Evolutionary conservation across 1,140 invertebrate genomes (phyloP).

Genomic region (Heterodera carotae): DNA sequence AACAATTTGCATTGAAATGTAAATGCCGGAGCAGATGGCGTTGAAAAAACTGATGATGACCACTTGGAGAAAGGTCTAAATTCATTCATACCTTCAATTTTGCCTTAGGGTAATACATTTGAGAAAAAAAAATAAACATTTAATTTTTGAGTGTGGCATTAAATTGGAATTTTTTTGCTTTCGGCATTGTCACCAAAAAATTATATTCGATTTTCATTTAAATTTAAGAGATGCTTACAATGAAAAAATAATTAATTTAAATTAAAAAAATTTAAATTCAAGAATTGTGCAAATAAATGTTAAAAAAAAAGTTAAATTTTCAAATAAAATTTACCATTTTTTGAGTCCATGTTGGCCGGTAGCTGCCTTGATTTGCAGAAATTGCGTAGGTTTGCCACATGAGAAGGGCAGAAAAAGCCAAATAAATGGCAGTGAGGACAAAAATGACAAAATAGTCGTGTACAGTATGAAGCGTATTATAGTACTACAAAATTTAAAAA

Average conservation of each 20-base stretch:
- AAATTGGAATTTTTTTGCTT: no score
- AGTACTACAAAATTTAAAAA: slow-evolving; percentile 20
- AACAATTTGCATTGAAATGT: slow-evolving; percentile 28
- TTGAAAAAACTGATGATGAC: slow-evolving; percentile 38
- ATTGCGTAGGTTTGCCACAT: neutral
- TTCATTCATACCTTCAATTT: no score
- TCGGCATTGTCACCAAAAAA: no score
- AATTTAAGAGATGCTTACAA: no score
- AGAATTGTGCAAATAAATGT: no score
- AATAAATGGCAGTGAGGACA: slow-evolving; percentile 15
- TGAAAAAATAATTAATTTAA: no score
- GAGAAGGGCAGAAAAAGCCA: slow-evolving; percentile 7
- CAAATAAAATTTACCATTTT: slow-evolving; percentile 10
- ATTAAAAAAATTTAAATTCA: no score
- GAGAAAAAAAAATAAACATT: no score
- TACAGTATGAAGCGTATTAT: neutral
- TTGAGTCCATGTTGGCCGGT: slow-evolving; percentile 14
- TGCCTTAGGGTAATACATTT: no score
- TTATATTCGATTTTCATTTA: no score
- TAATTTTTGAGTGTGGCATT: no score
- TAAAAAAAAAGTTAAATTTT: neutral
- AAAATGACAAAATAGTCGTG: slow-evolving; percentile 29
- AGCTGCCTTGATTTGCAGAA: neutral
- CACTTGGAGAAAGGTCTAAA: slow-evolving; percentile 39
- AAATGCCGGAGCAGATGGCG: slow-evolving; percentile 27